Evolutionary conservation across 2,797 vertebrate genomes (phyloP).

Genomic region (Sardinella longiceps): DNA sequence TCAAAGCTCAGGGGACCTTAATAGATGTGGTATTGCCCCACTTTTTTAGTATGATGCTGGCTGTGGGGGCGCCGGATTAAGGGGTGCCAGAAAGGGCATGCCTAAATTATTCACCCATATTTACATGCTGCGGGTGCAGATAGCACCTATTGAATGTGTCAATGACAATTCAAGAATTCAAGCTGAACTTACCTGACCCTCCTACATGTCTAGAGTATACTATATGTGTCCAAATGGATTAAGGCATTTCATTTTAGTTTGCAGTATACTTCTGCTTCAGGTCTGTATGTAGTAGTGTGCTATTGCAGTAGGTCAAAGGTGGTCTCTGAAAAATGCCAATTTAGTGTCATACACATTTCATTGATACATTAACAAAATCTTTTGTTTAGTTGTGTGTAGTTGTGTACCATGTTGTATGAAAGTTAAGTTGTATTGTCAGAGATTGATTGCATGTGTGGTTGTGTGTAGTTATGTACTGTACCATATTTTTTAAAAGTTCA

Average conservation of each 20-base stretch:
- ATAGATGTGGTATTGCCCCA: conserved; percentile 68
- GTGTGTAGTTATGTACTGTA: no score
- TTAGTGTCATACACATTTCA: neutral
- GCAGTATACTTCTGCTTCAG: no score
- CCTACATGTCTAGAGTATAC: neutral
- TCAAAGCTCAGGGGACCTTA: conserved; percentile 61
- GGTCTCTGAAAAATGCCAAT: neutral
- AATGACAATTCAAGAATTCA: neutral
- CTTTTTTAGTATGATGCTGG: conserved; percentile 65
- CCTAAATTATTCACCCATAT: conserved; percentile 43
- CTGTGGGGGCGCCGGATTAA: conserved; percentile 67
- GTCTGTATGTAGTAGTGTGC: no score
- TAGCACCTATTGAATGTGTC: neutral
- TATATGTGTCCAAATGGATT: neutral
- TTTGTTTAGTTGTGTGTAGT: neutral
- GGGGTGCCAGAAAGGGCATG: conserved; percentile 64
- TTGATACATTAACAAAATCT: neutral
- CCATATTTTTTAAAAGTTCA: no score
- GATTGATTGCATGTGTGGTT: no score
- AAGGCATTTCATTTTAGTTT: neutral
- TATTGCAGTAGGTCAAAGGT: neutral
- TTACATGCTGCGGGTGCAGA: conserved; percentile 16
- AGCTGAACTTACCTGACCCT: neutral
- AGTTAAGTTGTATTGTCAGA: neutral
- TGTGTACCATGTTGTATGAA: neutral